phyloP scores from a whole-genome alignment of 2,888 invertebrate genomes.

The Sialis fuliginosa region DNA sequence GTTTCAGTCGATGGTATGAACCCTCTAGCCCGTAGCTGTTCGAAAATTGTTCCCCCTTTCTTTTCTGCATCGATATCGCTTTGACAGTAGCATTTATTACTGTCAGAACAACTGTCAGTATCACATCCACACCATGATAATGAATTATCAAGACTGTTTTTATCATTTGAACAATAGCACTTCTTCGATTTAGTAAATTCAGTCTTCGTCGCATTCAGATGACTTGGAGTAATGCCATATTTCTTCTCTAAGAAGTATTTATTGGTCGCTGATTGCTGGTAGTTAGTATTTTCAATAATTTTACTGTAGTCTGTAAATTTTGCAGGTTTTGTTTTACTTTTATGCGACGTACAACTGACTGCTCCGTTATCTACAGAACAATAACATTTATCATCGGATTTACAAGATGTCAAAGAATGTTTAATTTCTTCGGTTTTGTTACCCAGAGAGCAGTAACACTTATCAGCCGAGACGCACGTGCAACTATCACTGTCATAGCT shows the following conservation, averaged over 20 bases:
- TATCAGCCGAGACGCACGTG: slow-evolving; percentile 54
- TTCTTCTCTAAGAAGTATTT: background rate
- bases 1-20: slow-evolving; percentile 23
- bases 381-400: slow-evolving; percentile 40
- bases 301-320: background rate
- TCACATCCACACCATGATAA: slow-evolving; percentile 56
- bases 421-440: slow-evolving; percentile 27
- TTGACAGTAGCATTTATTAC: slow-evolving; percentile 74
- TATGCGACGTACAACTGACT: slow-evolving; percentile 5
- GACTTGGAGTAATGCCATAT: background rate
- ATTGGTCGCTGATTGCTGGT: background rate
- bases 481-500: slow-evolving; percentile 73
- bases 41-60: slow-evolving; percentile 21
- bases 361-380: slow-evolving; percentile 35
- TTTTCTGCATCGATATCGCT: slow-evolving; percentile 15
- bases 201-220: background rate
- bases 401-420: slow-evolving; percentile 23
- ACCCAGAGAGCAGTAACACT: slow-evolving; percentile 70
- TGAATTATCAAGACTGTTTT: slow-evolving; percentile 5
- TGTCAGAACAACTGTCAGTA: slow-evolving; percentile 73
- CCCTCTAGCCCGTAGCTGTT: slow-evolving; percentile 30
- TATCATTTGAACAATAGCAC: slow-evolving; percentile 3
- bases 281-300: background rate
- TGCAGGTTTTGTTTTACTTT: background rate
- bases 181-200: background rate